phyloP scores from a whole-genome alignment of 2,888 invertebrate species.

The Limnephilus marmoratus region DNA sequence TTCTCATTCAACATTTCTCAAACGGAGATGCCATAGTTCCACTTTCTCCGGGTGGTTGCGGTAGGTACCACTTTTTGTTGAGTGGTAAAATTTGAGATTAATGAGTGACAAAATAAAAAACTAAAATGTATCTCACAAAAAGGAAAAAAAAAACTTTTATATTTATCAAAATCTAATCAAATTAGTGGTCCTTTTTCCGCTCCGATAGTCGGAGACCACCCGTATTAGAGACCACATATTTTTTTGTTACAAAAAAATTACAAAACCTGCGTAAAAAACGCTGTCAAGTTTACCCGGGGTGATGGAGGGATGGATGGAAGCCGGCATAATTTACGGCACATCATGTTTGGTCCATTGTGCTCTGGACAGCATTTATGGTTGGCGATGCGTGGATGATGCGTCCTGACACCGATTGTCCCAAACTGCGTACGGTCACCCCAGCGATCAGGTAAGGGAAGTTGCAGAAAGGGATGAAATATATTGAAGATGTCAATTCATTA shows the following conservation, averaged over 20 bases:
- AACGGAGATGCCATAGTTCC: too few species aligned
- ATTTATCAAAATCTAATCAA: background rate
- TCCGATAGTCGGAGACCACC: slow-evolving; percentile 14
- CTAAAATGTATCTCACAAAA: too few species aligned
- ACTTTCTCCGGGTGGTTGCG: too few species aligned
- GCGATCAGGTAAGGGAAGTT: background rate
- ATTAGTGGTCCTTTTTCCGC: background rate
- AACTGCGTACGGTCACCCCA: background rate
- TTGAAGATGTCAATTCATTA: background rate
- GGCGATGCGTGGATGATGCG: slow-evolving; percentile 64
- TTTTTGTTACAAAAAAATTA: slow-evolving; percentile 1
- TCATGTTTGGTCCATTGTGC: slow-evolving; percentile 51
- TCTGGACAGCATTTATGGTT: slow-evolving; percentile 43
- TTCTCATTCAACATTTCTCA: too few species aligned
- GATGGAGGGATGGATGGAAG: slow-evolving; percentile 21
- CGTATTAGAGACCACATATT: background rate
- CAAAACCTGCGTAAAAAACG: slow-evolving; percentile 26
- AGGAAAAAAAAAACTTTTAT: too few species aligned
- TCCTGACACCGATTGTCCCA: slow-evolving; percentile 63
- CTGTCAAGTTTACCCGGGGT: background rate
- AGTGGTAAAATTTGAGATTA: too few species aligned
- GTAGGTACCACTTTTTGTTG: too few species aligned
- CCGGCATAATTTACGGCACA: slow-evolving; percentile 49
- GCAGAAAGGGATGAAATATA: background rate
- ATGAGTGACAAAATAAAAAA: too few species aligned